Evolutionary conservation across 2,888 invertebrate species (phyloP).

Genomic region (Helobdella robusta): DNA sequence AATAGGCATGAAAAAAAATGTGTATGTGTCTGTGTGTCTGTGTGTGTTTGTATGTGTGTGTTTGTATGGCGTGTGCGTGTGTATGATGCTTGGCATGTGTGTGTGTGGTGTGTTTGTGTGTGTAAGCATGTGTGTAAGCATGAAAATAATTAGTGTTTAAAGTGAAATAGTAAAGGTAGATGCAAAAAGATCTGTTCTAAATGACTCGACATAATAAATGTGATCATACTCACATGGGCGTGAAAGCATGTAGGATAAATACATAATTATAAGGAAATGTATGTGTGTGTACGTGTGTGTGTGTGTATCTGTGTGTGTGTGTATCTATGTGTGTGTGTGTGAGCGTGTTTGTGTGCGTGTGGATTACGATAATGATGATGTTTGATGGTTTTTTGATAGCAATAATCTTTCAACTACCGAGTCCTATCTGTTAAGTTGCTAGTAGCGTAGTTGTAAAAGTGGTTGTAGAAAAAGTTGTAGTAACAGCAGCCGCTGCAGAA

Average conservation of each 20-base stretch:
- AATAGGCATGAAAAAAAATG: too few species aligned
- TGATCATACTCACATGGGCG: neutral
- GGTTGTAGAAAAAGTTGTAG: too few species aligned
- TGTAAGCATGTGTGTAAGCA: conserved; percentile 24
- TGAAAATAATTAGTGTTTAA: conserved; percentile 6
- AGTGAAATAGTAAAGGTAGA: too few species aligned
- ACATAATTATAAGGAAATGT: too few species aligned
- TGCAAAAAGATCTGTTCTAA: too few species aligned
- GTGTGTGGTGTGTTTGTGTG: conserved; percentile 15
- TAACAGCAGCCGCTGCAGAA: too few species aligned
- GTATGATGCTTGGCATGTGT: neutral
- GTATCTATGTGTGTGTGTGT: conserved; percentile 25
- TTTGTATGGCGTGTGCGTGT: neutral
- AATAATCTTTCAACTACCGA: too few species aligned
- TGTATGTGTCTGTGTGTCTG: neutral
- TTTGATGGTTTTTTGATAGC: too few species aligned
- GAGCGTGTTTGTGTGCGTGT: conserved; percentile 20
- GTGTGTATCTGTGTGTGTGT: conserved; percentile 5
- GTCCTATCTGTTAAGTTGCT: too few species aligned
- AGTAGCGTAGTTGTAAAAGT: too few species aligned
- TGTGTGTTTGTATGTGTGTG: conserved; percentile 4
- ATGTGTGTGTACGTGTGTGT: conserved; percentile 5
- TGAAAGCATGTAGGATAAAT: neutral
- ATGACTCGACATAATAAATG: too few species aligned
- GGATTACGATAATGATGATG: too few species aligned